Conservation (phyloP, 92 coral and sea anemone genomes). For the Palythoa heliodiscus region DNA sequence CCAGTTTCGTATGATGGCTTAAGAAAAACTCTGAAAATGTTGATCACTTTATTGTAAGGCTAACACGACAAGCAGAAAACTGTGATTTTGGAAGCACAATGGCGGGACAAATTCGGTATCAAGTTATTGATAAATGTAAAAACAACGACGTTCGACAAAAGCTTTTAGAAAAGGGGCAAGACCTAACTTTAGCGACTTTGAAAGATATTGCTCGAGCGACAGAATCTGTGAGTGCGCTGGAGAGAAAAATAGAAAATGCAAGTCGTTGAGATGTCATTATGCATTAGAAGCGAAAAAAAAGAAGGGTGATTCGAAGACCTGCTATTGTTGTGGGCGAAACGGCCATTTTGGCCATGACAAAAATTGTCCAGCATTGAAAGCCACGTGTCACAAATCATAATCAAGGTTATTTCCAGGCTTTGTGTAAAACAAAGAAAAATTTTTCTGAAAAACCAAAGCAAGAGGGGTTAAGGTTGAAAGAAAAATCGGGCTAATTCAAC, state of each 20-base stretch:
- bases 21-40: slow-evolving; percentile 8
- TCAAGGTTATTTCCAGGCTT: slow-evolving; percentile 42
- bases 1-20: slow-evolving; percentile 15
- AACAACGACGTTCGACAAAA: slow-evolving; percentile 36
- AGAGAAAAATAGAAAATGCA: slow-evolving; percentile 48
- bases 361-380: too few species aligned
- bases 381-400: too few species aligned
- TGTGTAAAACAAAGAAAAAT: slow-evolving; percentile 46
- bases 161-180: slow-evolving; percentile 40
- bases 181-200: slow-evolving; percentile 17
- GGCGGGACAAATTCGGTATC: slow-evolving; percentile 57
- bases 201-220: slow-evolving; percentile 48
- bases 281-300: slow-evolving; percentile 9
- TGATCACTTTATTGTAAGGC: slow-evolving; percentile 17
- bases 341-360: too few species aligned
- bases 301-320: too few species aligned
- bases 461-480: too few species aligned
- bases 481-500: too few species aligned
- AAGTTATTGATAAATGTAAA: slow-evolving; percentile 57
- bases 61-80: slow-evolving; percentile 37
- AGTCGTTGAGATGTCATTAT: slow-evolving; percentile 17
- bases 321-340: too few species aligned
- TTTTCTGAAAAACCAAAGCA: background rate
- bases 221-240: slow-evolving; percentile 52
- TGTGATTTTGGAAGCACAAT: background rate